phyloP scores from a whole-genome alignment of 2,113 vertebrate genomes.

The Notiomystis cincta region DNA sequence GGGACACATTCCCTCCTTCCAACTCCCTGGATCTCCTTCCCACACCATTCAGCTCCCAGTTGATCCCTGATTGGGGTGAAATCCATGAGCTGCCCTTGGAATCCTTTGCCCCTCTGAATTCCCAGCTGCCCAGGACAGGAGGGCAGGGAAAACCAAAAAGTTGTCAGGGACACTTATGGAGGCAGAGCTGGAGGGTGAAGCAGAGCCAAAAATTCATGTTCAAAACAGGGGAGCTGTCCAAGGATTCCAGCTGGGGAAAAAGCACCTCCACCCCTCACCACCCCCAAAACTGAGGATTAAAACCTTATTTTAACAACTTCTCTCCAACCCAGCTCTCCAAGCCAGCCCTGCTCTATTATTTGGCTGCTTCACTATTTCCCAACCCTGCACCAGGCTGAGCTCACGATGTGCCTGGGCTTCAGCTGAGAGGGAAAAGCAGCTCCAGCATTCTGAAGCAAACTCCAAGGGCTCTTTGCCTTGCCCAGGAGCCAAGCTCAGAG shows the following conservation, averaged over 20 bases:
- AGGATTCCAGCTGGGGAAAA: neutral
- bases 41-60: neutral
- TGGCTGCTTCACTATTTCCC: neutral
- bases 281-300: neutral
- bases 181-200: neutral
- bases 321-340: neutral
- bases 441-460: neutral
- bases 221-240: neutral
- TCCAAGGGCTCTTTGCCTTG: too few species aligned
- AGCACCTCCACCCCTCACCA: neutral
- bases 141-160: neutral
- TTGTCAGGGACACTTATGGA: neutral
- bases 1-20: neutral
- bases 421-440: neutral
- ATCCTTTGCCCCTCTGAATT: neutral
- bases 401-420: neutral
- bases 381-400: neutral
- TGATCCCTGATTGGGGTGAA: neutral
- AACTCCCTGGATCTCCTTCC: neutral
- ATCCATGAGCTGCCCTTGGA: neutral
- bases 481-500: neutral
- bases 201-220: neutral
- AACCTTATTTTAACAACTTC: neutral
- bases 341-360: neutral
- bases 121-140: neutral